phyloP scores from a whole-genome alignment of 2,888 invertebrate species.

The Timandra comae region DNA sequence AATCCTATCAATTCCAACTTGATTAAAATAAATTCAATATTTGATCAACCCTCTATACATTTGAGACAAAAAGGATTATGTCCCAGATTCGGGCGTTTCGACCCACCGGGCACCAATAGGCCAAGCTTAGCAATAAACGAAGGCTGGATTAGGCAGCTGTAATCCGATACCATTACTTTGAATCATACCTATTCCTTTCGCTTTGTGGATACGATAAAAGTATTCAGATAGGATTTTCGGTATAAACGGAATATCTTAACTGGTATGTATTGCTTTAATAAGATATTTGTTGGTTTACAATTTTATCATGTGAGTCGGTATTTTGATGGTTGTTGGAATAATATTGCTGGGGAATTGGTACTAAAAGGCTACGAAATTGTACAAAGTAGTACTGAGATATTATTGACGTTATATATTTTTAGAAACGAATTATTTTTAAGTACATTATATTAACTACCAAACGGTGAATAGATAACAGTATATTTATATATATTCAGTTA shows the following conservation, averaged over 20 bases:
- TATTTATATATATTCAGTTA: too few species aligned
- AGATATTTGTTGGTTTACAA: too few species aligned
- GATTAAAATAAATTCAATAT: constrained; percentile 2
- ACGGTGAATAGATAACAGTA: too few species aligned
- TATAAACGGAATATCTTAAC: constrained; percentile 7
- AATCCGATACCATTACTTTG: constrained; percentile 35
- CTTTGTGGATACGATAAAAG: constrained; percentile 11
- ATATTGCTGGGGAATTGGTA: too few species aligned
- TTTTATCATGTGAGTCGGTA: too few species aligned
- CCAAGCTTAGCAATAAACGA: constrained; percentile 27
- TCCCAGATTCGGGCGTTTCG: constrained; percentile 10
- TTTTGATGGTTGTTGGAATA: too few species aligned
- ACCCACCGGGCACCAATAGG: constrained; percentile 29
- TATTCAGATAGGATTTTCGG: constrained; percentile 18
- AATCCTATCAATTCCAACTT: not conserved
- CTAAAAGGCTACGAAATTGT: too few species aligned
- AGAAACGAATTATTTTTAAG: too few species aligned
- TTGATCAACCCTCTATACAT: constrained; percentile 14
- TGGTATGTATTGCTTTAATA: not conserved
- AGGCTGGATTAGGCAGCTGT: constrained; percentile 35
- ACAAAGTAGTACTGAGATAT: too few species aligned
- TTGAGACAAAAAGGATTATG: constrained; percentile 27
- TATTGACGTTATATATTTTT: too few species aligned
- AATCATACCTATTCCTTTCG: constrained; percentile 27
- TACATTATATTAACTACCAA: too few species aligned